Base-by-base conservation (phyloP, 2,797 vertebrate species). In the Sebastes diaconus region DNA sequence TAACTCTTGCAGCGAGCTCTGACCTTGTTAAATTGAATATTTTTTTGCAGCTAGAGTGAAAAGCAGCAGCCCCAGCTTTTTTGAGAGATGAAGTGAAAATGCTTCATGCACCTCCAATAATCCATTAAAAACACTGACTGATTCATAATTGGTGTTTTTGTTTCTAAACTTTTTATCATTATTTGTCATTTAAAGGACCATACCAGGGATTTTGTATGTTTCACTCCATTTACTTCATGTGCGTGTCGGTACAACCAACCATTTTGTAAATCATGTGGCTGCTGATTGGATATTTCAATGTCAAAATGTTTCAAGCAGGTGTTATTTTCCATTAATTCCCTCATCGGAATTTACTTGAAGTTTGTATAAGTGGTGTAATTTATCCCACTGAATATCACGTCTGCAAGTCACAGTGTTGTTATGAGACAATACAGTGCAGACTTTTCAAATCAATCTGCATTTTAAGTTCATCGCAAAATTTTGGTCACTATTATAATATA, bases 1-100 rank as follows among this genome's bases (percentile, higher is more conserved):
- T 70, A 87, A 84, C 80, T 75, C 68, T 54, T 34, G 52, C 46
- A 77, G 67, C 34, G 16, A 84, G 67, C 68, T 58, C 69, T 83
- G 83, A 85, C 82, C 81, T 79, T 78, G 73, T 76, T 88, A 58
- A 69, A 80, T 27, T 64, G 29, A 71, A 81, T 72, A n/a, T 65
- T 83, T 57, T 80, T 8, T 60, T 34, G 74, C 66, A 81, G 67
- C 52, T 61, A 14, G 29, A 65, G 39, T 79, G 50, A 75, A 76
- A 46, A 69, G 29, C 75, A 85, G 71, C 46, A 58, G 59, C 20
- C 7, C 6, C 30, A 50, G 13, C 24, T 70, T 61, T 34, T 60
- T 14, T 58, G 58, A 77, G 32, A 75, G 27, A 36, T 58, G 67
- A 5, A 70, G 42, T n/a, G 32, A 52, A 73, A n/a, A 59, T 11